Evolutionary conservation across 2,888 invertebrate genomes (phyloP).

Genomic region (Julus scanicus): DNA sequence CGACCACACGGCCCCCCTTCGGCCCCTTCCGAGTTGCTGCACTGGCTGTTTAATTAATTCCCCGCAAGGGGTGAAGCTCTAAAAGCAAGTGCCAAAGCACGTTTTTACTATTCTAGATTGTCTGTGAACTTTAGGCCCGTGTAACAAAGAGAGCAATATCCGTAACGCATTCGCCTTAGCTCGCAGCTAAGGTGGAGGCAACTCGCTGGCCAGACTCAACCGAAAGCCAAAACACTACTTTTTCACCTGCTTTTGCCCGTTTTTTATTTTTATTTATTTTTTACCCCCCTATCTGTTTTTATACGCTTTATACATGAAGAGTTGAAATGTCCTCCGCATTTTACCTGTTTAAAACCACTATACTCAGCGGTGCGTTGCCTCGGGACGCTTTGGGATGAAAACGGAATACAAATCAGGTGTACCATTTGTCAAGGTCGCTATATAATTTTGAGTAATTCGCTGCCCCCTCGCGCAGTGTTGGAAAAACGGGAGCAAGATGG

Average conservation of each 20-base stretch:
- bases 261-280: not conserved
- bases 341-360: slow-evolving; percentile 3
- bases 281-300: not conserved
- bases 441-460: slow-evolving; percentile 33
- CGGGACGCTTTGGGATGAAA: not conserved
- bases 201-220: not conserved
- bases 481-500: slow-evolving; percentile 18
- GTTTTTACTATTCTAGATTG: slow-evolving; percentile 39
- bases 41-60: slow-evolving; percentile 21
- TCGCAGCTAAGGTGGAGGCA: slow-evolving; percentile 20
- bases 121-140: slow-evolving; percentile 30
- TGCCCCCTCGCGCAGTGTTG: not conserved
- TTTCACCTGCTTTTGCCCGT: slow-evolving; percentile 31
- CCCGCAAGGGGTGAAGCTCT: slow-evolving; percentile 39
- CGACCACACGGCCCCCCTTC: slow-evolving; percentile 24
- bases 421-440: slow-evolving; percentile 27
- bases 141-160: slow-evolving; percentile 24
- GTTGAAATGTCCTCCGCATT: slow-evolving; percentile 36
- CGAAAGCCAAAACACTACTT: slow-evolving; percentile 16
- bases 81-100: slow-evolving; percentile 36
- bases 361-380: slow-evolving; percentile 15
- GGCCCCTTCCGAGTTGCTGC: not conserved
- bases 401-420: slow-evolving; percentile 33
- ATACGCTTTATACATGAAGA: slow-evolving; percentile 22
- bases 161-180: slow-evolving; percentile 39